Conservation (phyloP, 2,888 invertebrate genomes). For the Amaurobius ferox region DNA sequence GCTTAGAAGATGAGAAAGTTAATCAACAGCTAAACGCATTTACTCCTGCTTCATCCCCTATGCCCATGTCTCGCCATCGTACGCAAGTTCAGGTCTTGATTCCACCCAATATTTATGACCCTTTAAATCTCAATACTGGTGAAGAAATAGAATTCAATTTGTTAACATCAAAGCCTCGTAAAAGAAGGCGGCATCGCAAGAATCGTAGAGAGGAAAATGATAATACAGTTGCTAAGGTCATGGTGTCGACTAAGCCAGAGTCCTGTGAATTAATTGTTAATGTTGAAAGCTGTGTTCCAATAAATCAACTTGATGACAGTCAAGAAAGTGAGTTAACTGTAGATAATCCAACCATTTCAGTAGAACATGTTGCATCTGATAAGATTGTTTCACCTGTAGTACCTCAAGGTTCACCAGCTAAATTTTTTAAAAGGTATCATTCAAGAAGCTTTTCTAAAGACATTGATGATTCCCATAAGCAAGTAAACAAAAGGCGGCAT, state of each 20-base stretch:
- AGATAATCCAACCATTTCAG: not conserved
- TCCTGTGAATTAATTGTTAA: not conserved
- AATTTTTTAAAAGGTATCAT: slow-evolving; percentile 70
- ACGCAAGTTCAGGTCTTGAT: slow-evolving; percentile 89
- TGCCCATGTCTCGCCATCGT: slow-evolving; percentile 87
- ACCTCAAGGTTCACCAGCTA: slow-evolving; percentile 85
- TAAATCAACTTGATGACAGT: slow-evolving; percentile 7
- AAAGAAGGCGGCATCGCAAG: slow-evolving; percentile 74
- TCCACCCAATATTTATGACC: slow-evolving; percentile 94
- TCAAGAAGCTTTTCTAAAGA: slow-evolving; percentile 64
- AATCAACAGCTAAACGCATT: slow-evolving; percentile 79
- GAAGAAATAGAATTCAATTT: slow-evolving; percentile 75
- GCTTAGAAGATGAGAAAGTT: slow-evolving; percentile 82
- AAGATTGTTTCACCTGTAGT: slow-evolving; percentile 95
- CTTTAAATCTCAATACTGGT: slow-evolving; percentile 84
- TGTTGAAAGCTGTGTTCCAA: not conserved
- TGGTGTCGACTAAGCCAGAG: not conserved
- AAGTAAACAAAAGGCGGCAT: slow-evolving; percentile 40
- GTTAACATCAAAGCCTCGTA: slow-evolving; percentile 73
- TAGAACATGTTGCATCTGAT: slow-evolving; percentile 79
- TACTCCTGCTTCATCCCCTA: slow-evolving; percentile 93
- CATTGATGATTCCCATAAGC: slow-evolving; percentile 33
- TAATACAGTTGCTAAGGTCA: not conserved
- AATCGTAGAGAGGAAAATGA: slow-evolving; percentile 74
- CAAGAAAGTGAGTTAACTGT: slow-evolving; percentile 17